Evolutionary conservation across 2,888 invertebrate genomes (phyloP).

Genomic region (Deroplatys truncata): DNA sequence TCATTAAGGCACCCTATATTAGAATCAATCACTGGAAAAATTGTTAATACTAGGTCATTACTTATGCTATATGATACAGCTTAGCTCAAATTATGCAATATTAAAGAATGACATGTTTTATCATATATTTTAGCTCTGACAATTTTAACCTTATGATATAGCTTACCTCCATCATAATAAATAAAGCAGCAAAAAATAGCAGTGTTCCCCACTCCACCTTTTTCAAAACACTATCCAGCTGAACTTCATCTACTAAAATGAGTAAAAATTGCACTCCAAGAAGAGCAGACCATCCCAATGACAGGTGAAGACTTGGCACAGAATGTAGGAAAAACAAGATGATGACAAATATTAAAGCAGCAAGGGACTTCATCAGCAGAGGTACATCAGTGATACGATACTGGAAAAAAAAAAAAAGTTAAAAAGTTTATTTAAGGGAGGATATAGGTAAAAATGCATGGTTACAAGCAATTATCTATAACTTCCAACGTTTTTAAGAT

Average conservation of each 20-base stretch:
- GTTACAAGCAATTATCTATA: too few species aligned
- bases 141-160: too few species aligned
- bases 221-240: conserved; percentile 77
- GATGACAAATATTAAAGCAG: conserved; percentile 71
- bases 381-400: conserved; percentile 43
- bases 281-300: conserved; percentile 83
- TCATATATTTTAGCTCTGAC: too few species aligned
- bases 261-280: conserved; percentile 76
- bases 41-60: too few species aligned
- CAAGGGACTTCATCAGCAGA: conserved; percentile 67
- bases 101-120: too few species aligned
- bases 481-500: too few species aligned
- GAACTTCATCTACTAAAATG: conserved; percentile 71
- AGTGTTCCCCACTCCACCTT: conserved; percentile 89
- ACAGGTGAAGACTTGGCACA: conserved; percentile 71
- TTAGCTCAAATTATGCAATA: too few species aligned
- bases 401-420: neutral
- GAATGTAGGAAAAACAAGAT: conserved; percentile 80
- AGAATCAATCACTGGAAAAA: too few species aligned
- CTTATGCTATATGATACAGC: too few species aligned
- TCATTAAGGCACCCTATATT: too few species aligned
- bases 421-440: too few species aligned
- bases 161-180: conserved; percentile 81
- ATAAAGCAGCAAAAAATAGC: conserved; percentile 83
- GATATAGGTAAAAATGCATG: too few species aligned